Evolutionary conservation across 2,888 invertebrate genomes (phyloP).

Genomic region (Nymphalis urticae): DNA sequence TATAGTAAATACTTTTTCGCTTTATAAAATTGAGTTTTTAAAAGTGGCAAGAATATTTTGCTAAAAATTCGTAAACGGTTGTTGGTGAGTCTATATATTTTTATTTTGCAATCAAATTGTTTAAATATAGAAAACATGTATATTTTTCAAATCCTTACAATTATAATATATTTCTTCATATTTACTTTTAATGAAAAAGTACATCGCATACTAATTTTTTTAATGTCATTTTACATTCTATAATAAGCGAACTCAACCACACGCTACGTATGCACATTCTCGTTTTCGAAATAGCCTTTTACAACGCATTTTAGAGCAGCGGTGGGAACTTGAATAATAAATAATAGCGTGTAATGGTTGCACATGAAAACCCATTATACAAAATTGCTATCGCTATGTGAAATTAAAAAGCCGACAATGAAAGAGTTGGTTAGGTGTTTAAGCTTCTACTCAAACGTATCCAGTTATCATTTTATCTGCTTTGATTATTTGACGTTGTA

Average conservation of each 20-base stretch:
- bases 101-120: no score
- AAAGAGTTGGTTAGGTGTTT: neutral
- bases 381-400: neutral
- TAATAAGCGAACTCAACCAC: conserved; percentile 6
- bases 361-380: conserved; percentile 10
- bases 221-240: neutral
- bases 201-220: neutral
- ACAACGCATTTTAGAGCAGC: conserved; percentile 8
- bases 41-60: no score
- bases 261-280: conserved; percentile 7
- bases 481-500: no score
- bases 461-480: no score
- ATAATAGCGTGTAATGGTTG: conserved; percentile 10
- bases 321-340: conserved; percentile 8
- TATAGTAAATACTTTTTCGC: no score
- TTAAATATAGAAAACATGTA: no score
- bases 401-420: conserved; percentile 1
- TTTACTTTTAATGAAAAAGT: neutral
- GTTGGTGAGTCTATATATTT: no score
- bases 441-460: neutral
- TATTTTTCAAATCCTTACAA: no score
- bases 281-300: conserved; percentile 10
- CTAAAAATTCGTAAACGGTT: no score
- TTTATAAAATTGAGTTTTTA: no score
- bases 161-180: no score